Evolutionary conservation across 1,140 invertebrate genomes (phyloP).

Genomic region (Acromyrmex charruanus): DNA sequence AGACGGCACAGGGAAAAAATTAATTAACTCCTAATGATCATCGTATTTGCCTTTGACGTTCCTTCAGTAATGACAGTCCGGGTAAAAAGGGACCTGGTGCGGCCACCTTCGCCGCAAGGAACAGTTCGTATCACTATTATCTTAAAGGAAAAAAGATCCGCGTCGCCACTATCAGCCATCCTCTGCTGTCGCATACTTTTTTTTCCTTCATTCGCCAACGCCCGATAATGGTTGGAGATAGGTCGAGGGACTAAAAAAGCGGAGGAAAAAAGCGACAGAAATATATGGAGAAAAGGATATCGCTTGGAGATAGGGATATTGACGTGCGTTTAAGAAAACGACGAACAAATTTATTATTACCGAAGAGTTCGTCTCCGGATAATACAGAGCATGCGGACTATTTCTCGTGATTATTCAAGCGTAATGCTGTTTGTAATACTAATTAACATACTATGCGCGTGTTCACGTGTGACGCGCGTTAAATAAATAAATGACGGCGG

Average conservation of each 20-base stretch:
- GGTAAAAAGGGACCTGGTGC: conserved; percentile 20
- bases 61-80: background rate
- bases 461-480: conserved; percentile 20
- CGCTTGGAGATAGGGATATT: background rate
- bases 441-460: conserved; percentile 43
- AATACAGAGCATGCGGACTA: background rate
- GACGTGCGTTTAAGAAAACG: background rate
- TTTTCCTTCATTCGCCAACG: background rate
- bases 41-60: conserved; percentile 42
- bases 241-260: conserved; percentile 2
- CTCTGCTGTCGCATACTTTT: conserved; percentile 11
- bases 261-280: background rate
- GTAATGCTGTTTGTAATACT: conserved; percentile 42
- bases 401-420: conserved; percentile 36
- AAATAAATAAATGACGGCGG: conserved; percentile 49
- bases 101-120: background rate
- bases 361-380: background rate
- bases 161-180: conserved; percentile 13
- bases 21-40: conserved; percentile 62
- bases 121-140: conserved; percentile 50
- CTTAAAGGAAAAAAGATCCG: background rate
- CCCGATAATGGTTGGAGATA: conserved; percentile 31
- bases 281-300: background rate
- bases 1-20: conserved; percentile 47
- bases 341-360: conserved; percentile 39